phyloP scores from a whole-genome alignment of 2,113 vertebrate species.

The Megaceryle maxima region DNA sequence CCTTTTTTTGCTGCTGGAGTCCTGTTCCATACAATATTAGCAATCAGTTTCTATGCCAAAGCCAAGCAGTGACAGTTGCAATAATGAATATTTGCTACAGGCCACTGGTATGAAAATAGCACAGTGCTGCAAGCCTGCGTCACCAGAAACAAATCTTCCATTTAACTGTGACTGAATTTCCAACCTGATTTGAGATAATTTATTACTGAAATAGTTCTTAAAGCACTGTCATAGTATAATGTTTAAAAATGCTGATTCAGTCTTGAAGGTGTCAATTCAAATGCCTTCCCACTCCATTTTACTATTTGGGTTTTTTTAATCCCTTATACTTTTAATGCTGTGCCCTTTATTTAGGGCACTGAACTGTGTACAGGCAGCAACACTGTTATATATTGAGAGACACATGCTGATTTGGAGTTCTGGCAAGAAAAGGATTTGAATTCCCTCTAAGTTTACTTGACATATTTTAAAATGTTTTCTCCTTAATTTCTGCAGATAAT shows the following conservation, averaged over 20 bases:
- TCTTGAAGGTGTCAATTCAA: neutral
- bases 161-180: conserved; percentile 1
- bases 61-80: conserved; percentile 57
- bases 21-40: conserved; percentile 29
- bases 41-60: conserved; percentile 42
- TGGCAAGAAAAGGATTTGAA: neutral
- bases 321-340: neutral
- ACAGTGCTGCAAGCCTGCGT: conserved; percentile 1
- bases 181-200: conserved; percentile 25
- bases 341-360: neutral
- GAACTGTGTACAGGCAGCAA: neutral
- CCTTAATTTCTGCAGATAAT: neutral
- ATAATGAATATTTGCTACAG: conserved; percentile 67
- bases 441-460: neutral
- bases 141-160: conserved; percentile 31
- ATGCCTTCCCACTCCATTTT: neutral
- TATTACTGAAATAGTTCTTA: conserved; percentile 28
- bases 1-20: neutral
- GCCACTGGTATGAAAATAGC: conserved; percentile 53
- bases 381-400: neutral
- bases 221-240: neutral
- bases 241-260: conserved; percentile 38
- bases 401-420: neutral
- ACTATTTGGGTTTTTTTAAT: neutral
- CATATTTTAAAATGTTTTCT: neutral